Evolutionary conservation across 2,888 invertebrate species (phyloP).

Genomic region (Rhabditophanes sp.): DNA sequence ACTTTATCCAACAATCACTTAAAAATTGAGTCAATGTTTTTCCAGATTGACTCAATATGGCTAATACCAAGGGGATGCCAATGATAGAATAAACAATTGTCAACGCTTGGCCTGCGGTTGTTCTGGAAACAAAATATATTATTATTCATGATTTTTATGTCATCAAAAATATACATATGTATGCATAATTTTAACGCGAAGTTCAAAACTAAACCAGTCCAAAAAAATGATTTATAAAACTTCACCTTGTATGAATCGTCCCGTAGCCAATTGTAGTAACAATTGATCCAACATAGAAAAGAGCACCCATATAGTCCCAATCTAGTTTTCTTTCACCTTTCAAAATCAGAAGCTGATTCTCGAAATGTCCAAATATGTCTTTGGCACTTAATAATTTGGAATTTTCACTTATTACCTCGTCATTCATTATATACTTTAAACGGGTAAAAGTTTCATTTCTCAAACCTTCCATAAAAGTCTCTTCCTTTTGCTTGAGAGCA

Average conservation of each 20-base stretch:
- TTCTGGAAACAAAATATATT: constrained; percentile 73
- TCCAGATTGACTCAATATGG: constrained; percentile 81
- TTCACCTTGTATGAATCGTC: background rate
- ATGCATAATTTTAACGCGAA: constrained; percentile 55
- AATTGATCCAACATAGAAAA: constrained; percentile 47
- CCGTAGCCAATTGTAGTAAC: constrained; percentile 47
- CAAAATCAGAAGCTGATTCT: background rate
- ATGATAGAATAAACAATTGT: constrained; percentile 82
- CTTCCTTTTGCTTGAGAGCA: constrained; percentile 23
- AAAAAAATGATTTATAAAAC: constrained; percentile 1
- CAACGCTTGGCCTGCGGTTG: constrained; percentile 63
- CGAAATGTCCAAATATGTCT: background rate
- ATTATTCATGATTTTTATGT: too few species aligned
- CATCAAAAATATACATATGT: too few species aligned
- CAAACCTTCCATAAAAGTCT: constrained; percentile 16
- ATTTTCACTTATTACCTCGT: constrained; percentile 10
- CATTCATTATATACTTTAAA: constrained; percentile 10
- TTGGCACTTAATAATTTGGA: constrained; percentile 7
- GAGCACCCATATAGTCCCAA: constrained; percentile 33
- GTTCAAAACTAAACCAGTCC: background rate
- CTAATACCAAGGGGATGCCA: constrained; percentile 72
- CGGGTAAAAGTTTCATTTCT: constrained; percentile 23
- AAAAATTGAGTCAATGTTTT: constrained; percentile 51
- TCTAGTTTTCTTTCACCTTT: constrained; percentile 1
- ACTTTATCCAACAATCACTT: constrained; percentile 9